Evolutionary conservation across 2,797 vertebrate species (phyloP).

Genomic region (Lacerta agilis): DNA sequence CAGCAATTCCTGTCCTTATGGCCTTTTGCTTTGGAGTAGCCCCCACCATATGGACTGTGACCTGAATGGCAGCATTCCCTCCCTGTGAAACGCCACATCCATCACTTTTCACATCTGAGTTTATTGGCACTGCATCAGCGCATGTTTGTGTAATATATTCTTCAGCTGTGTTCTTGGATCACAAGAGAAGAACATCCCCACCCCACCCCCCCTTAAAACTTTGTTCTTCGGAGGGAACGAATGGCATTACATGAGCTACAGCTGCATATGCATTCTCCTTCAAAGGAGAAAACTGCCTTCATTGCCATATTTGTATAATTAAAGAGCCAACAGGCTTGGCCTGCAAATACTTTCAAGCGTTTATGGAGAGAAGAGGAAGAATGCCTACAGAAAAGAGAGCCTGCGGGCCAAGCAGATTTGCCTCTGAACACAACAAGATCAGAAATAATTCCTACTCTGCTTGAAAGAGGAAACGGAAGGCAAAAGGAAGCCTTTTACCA

Average conservation of each 20-base stretch:
- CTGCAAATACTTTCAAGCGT: not conserved
- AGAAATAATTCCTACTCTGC: not conserved
- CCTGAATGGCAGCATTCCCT: not conserved
- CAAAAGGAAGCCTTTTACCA: not conserved
- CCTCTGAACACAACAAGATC: not conserved
- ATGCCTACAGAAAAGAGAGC: not conserved
- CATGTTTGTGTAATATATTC: slow-evolving; percentile 2
- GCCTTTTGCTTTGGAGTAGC: not conserved
- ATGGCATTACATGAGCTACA: not conserved
- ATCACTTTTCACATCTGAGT: not conserved
- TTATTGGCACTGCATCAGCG: not conserved
- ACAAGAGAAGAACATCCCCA: not conserved
- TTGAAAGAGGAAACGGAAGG: not conserved
- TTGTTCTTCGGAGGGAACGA: not conserved
- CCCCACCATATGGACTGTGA: not conserved
- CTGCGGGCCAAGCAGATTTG: not conserved
- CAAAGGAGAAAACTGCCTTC: not conserved
- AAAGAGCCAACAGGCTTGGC: not conserved
- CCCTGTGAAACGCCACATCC: not conserved
- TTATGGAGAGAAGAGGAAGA: not conserved
- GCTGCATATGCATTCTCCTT: not conserved
- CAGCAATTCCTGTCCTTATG: not conserved
- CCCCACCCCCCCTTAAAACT: not conserved
- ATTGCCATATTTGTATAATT: slow-evolving; percentile 35
- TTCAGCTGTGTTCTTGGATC: not conserved